phyloP scores from a whole-genome alignment of 2,888 invertebrate genomes.

The Cephus pygmeus region DNA sequence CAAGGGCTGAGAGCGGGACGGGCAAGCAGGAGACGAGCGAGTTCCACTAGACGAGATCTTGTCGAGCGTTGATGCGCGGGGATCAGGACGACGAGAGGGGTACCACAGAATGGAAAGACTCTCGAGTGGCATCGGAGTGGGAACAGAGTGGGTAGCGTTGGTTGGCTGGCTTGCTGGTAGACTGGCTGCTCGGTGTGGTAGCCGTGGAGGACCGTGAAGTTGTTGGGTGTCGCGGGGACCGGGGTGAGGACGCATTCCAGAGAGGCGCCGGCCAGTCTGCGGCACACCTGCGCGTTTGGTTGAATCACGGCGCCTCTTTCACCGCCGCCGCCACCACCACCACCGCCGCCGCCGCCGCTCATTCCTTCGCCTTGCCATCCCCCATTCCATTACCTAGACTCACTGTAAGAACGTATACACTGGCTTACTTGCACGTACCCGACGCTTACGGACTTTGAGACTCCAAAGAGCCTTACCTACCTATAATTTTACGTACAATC shows the following conservation, averaged over 20 bases:
- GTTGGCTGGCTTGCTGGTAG: neutral
- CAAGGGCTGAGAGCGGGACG: slow-evolving; percentile 1
- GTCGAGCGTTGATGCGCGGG: slow-evolving; percentile 2
- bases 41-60: slow-evolving; percentile 5
- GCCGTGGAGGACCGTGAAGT: neutral
- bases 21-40: slow-evolving; percentile 16
- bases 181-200: neutral
- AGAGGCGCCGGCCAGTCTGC: slow-evolving; percentile 64
- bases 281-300: slow-evolving; percentile 64
- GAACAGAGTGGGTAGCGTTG: neutral
- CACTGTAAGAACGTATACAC: neutral
- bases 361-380: neutral
- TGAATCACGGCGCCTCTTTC: slow-evolving; percentile 57
- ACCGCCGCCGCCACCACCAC: slow-evolving; percentile 22
- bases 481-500: slow-evolving; percentile 53
- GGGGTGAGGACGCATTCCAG: slow-evolving; percentile 55
- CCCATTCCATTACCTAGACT: neutral
- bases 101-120: neutral
- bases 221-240: slow-evolving; percentile 11
- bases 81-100: slow-evolving; percentile 9
- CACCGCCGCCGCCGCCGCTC: slow-evolving; percentile 2
- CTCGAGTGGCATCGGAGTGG: neutral
- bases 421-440: neutral
- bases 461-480: slow-evolving; percentile 21
- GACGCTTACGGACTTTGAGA: slow-evolving; percentile 11